Conservation (phyloP, 2,888 invertebrate species). For the Calameuta filiformis region DNA sequence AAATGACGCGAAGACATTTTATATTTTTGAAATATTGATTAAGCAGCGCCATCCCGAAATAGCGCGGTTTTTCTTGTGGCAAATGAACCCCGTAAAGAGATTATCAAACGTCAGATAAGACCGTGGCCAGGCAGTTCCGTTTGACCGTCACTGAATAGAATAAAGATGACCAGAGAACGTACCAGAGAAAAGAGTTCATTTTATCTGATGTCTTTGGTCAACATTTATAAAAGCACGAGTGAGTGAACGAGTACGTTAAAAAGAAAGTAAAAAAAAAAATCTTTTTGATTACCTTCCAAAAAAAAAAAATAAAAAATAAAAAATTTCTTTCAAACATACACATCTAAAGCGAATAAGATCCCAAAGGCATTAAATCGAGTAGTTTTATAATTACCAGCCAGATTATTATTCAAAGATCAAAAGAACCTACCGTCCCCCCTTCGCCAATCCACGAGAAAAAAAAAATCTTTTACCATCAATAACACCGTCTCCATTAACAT, state of each 20-base stretch:
- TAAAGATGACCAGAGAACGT: neutral
- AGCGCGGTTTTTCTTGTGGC: neutral
- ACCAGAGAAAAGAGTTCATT: neutral
- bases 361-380: neutral
- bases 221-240: neutral
- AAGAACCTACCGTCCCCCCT: too few species aligned
- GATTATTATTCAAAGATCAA: too few species aligned
- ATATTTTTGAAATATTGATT: neutral
- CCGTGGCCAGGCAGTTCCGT: neutral
- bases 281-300: neutral
- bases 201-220: too few species aligned
- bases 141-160: neutral
- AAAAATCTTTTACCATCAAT: too few species aligned
- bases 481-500: too few species aligned
- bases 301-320: neutral
- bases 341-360: neutral
- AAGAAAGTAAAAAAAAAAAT: neutral
- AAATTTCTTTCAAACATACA: too few species aligned
- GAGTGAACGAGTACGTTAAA: neutral
- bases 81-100: neutral
- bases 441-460: too few species aligned
- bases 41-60: neutral
- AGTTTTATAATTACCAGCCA: neutral
- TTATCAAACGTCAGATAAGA: neutral
- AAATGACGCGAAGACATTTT: neutral